Evolutionary conservation across 2,113 vertebrate genomes (phyloP), one percentile per base, ranked within the genome.

Genomic region (Ranitomeya variabilis): DNA sequence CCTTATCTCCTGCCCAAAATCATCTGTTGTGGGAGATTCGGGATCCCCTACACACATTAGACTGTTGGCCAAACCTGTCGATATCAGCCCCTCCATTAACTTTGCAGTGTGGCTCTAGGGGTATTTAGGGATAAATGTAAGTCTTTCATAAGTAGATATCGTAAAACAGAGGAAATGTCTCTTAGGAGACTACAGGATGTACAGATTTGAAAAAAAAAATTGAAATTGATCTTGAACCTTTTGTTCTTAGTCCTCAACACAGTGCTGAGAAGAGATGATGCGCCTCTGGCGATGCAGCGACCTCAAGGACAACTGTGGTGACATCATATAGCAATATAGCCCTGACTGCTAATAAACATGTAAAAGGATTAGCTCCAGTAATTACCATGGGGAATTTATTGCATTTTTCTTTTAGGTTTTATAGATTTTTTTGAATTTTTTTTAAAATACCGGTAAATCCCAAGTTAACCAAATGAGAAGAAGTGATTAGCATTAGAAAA

Each of bases 301-400:
- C 78, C 78, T 80, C 78, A 80, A 80, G 55, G 78, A 80, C 54
- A 31, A 57, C 78, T 60, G n/a, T 59, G 59, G 78, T 80, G 78
- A 80, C 78, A 80, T 80, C 55, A 57, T 80, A 80, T 59, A 57
- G 77, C 78, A 80, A 80, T 26, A 57, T 80, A 31, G 55, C n/a
- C n/a, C 16, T 59, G 52, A 80, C 13, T 80, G n/a, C 54, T 59
- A 80, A 60, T 57, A 80, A 60, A 80, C 52, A 59, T 8, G 55
- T 59, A 57, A 80, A 80, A 60, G 54, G 78, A 59, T 59, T 59
- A 79, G 77, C 55, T 12, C 5, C 8, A 31, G 78, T 80, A 26
- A 80, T 80, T 80, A 26, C 54, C 0, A 31, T 59, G 14, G 7
- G n/a, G 13, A 23, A 26, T 80, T 59, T 80, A 80, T 80, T 60